Conservation (phyloP, 2,888 invertebrate genomes). For the Nemotelus nigrinus region DNA sequence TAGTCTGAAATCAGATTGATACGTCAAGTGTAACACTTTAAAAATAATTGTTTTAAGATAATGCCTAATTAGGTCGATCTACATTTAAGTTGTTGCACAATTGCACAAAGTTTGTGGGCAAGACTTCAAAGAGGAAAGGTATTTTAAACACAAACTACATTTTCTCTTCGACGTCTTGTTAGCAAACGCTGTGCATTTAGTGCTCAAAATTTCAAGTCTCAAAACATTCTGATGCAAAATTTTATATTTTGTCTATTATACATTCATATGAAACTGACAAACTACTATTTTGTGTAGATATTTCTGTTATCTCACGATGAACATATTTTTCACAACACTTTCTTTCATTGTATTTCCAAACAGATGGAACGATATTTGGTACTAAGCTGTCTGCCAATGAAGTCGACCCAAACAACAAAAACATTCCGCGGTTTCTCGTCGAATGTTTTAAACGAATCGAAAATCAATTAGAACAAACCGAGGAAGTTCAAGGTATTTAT, state of each 20-base stretch:
- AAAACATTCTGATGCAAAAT: no score
- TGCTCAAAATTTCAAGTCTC: no score
- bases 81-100: no score
- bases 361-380: slow-evolving; percentile 29
- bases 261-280: not conserved
- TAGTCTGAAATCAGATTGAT: no score
- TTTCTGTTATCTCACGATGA: not conserved
- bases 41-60: no score
- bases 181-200: no score
- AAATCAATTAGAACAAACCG: not conserved
- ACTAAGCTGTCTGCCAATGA: not conserved
- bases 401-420: not conserved
- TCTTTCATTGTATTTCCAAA: not conserved
- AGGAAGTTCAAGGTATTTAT: slow-evolving; percentile 37
- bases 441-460: slow-evolving; percentile 30
- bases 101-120: no score
- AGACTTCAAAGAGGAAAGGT: no score
- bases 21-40: no score
- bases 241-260: not conserved
- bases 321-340: not conserved
- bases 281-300: not conserved
- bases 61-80: no score
- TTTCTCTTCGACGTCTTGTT: no score
- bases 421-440: slow-evolving; percentile 25
- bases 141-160: no score